These are phyloP conservation scores for Etheostoma perlongum DNA, from an alignment of 2,797 vertebrate genomes.

Conservation along the genomic window DNA sequence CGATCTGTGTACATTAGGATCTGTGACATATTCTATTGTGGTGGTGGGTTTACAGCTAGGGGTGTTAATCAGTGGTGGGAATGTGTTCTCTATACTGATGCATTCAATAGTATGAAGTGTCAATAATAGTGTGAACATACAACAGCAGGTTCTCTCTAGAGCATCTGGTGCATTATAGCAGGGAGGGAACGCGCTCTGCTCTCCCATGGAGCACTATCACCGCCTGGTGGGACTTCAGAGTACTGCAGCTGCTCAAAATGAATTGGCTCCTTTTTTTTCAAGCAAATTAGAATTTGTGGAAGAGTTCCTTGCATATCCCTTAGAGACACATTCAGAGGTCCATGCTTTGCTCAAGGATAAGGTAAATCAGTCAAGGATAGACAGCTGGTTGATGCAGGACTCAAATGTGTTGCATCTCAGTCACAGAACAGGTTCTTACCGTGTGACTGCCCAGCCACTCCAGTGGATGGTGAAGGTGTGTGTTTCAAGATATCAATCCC, in stretches of 20 bases:
- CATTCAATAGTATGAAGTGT: constrained; percentile 25
- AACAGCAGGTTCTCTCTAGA: constrained; percentile 49
- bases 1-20: constrained; percentile 4
- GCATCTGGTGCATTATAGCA: constrained; percentile 68
- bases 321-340: neutral
- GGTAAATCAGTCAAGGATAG: neutral
- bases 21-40: neutral
- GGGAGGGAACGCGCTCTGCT: constrained; percentile 58
- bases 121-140: constrained; percentile 23
- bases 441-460: neutral
- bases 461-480: neutral
- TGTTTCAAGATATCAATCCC: neutral
- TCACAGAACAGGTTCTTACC: neutral
- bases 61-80: neutral
- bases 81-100: neutral
- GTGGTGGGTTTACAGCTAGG: constrained; percentile 4
- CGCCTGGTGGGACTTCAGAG: constrained; percentile 57
- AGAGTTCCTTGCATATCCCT: neutral
- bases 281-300: neutral
- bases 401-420: neutral
- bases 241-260: constrained; percentile 37
- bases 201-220: constrained; percentile 39
- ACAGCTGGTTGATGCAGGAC: neutral
- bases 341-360: neutral
- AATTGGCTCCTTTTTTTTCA: neutral